A percentile compares a stretch with the other conserved stretches of the same genome.
phyloP scores from a whole-genome alignment of 2,113 vertebrate species.

The Osmerus eperlanus region DNA sequence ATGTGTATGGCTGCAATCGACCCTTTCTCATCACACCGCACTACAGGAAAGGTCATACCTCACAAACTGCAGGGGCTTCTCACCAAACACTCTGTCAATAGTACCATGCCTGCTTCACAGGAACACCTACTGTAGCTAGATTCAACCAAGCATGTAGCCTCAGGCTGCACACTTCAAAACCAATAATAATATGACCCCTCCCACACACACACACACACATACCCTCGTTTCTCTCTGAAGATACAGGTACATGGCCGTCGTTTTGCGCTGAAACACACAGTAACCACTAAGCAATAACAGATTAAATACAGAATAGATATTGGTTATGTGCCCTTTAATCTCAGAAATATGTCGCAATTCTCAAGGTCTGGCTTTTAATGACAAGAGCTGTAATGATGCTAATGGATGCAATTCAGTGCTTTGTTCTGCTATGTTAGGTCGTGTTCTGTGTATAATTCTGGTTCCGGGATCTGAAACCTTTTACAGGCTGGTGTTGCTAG shows the following conservation, averaged over 20 bases:
- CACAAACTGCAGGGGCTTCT: constrained; percentile 40
- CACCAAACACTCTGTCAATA: constrained; percentile 52
- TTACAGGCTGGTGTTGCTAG: constrained; percentile 37
- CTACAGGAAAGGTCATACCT: constrained; percentile 60
- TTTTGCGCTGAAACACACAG: too few relatives aligned
- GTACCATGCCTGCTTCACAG: constrained; percentile 50
- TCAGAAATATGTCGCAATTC: too few relatives aligned
- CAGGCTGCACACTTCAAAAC: too few relatives aligned
- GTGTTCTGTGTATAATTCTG: constrained; percentile 38
- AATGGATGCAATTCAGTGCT: constrained; percentile 7
- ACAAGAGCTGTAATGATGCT: background rate
- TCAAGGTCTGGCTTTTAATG: too few relatives aligned
- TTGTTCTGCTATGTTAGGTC: constrained; percentile 28
- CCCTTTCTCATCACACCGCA: constrained; percentile 49
- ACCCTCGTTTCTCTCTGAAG: background rate
- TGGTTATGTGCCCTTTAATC: background rate
- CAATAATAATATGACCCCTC: too few relatives aligned
- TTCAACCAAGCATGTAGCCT: too few relatives aligned
- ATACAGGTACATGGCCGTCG: too few relatives aligned
- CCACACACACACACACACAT: constrained; percentile 1
- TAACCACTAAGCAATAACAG: too few relatives aligned
- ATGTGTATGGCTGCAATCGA: constrained; percentile 54
- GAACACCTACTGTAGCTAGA: too few relatives aligned
- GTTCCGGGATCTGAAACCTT: constrained; percentile 36
- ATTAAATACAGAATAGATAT: too few relatives aligned